phyloP scores from a whole-genome alignment of 2,888 invertebrate genomes.

The Himalopsyche japonica region DNA sequence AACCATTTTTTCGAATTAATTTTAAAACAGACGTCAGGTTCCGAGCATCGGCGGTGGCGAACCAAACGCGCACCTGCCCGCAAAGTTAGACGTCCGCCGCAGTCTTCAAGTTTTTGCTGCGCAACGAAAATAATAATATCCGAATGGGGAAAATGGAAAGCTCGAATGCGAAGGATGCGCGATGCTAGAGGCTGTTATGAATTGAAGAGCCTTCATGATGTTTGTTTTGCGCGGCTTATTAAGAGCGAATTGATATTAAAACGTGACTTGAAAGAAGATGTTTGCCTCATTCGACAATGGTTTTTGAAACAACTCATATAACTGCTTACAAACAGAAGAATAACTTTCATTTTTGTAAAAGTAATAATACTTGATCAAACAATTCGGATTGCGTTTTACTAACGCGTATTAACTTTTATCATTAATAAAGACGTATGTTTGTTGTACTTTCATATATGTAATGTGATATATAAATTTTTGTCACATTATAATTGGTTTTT shows the following conservation, averaged over 20 bases:
- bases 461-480: no score
- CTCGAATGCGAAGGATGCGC: not conserved
- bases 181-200: not conserved
- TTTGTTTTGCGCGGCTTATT: not conserved
- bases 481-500: no score
- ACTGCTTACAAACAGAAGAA: not conserved
- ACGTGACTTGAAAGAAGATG: slow-evolving; percentile 1
- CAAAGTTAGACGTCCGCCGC: not conserved
- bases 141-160: not conserved
- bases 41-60: not conserved
- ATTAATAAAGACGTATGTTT: no score
- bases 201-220: not conserved
- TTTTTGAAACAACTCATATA: not conserved
- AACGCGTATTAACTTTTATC: no score
- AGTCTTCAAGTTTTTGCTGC: not conserved
- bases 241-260: not conserved
- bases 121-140: not conserved
- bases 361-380: no score
- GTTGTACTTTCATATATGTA: no score
- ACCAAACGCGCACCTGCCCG: not conserved
- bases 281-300: not conserved
- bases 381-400: no score
- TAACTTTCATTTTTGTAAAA: no score
- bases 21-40: not conserved
- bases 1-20: slow-evolving; percentile 15